These are phyloP conservation scores for Resseliella maxima DNA, from an alignment of 2,888 invertebrate species.

Conservation along the genomic window DNA sequence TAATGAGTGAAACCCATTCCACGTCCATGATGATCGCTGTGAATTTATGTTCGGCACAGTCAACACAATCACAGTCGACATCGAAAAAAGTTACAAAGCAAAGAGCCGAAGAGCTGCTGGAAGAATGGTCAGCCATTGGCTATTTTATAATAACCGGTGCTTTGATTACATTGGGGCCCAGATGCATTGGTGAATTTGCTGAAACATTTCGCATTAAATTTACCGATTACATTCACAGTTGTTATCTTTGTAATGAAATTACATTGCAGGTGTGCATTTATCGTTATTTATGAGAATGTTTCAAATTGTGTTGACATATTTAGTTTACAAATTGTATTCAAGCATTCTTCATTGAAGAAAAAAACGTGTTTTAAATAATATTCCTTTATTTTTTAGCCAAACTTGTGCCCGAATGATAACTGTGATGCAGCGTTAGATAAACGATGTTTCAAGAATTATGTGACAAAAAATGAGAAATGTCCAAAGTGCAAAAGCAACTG, in stretches of 20 bases:
- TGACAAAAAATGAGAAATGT: background rate
- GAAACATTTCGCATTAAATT: conserved; percentile 15
- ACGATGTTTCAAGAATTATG: background rate
- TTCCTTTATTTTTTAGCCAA: background rate
- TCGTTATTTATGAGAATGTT: background rate
- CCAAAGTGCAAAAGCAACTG: background rate
- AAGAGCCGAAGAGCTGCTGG: conserved; percentile 4
- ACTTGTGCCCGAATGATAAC: background rate
- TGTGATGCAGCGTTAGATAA: background rate
- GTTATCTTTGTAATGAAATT: background rate
- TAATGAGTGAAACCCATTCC: background rate
- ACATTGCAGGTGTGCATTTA: background rate
- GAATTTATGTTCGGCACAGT: background rate
- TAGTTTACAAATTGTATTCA: no score
- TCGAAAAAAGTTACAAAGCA: conserved; percentile 2
- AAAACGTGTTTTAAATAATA: background rate
- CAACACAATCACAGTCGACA: background rate
- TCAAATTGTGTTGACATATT: background rate
- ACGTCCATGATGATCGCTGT: background rate
- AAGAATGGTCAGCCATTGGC: background rate
- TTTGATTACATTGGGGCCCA: background rate
- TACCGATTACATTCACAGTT: background rate
- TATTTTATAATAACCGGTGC: background rate
- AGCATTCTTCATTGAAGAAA: no score
- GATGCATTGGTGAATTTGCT: background rate